phyloP scores from a whole-genome alignment of 2,797 vertebrate species.

The Tapera naevia region DNA sequence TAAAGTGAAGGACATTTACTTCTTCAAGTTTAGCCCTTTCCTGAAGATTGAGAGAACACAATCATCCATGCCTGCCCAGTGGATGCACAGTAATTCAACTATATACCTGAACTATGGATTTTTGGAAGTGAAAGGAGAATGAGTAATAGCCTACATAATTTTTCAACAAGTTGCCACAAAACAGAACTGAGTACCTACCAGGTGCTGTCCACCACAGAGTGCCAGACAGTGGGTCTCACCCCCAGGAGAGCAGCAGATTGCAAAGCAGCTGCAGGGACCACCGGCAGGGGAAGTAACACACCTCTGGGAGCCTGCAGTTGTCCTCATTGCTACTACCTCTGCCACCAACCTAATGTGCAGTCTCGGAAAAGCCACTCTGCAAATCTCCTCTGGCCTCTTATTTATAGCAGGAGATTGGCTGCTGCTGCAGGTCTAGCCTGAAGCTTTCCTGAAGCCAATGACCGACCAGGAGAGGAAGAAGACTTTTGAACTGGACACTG shows the following conservation, averaged over 20 bases:
- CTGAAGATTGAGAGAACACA: background rate
- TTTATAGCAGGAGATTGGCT: background rate
- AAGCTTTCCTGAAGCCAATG: background rate
- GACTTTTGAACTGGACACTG: background rate
- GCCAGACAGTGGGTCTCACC: background rate
- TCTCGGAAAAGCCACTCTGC: background rate
- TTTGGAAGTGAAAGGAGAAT: background rate
- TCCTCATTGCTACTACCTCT: background rate
- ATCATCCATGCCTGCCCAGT: accelerated
- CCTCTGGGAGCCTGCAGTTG: background rate
- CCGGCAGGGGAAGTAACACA: background rate
- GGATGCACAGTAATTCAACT: background rate
- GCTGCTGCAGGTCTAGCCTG: accelerated
- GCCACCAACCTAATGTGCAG: background rate
- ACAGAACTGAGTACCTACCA: background rate
- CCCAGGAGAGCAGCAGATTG: accelerated
- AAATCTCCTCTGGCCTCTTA: slow-evolving; percentile 1
- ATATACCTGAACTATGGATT: background rate
- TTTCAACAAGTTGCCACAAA: background rate
- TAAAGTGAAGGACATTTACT: background rate
- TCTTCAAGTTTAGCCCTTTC: background rate
- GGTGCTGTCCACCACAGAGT: background rate
- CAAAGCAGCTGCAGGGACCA: background rate
- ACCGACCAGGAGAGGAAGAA: background rate
- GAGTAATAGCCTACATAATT: background rate